Conservation (phyloP, 2,888 invertebrate species). For the Eilema depressum region DNA sequence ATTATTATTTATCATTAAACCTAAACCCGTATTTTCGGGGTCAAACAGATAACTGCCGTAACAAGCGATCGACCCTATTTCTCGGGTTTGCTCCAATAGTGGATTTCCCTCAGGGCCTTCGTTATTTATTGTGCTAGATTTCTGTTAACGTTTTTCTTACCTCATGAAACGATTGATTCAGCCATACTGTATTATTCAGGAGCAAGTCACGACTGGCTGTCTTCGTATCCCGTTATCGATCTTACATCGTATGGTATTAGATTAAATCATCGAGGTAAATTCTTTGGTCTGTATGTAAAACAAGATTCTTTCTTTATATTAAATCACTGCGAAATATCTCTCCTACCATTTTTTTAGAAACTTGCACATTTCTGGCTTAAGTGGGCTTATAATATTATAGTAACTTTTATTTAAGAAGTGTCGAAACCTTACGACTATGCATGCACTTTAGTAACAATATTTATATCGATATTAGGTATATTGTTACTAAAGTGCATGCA, state of each 20-base stretch:
- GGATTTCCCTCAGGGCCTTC: constrained; percentile 12
- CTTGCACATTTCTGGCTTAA: too few species aligned
- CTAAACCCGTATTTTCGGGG: background rate
- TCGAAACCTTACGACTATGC: too few species aligned
- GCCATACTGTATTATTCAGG: background rate
- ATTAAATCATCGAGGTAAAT: background rate
- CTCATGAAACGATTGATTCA: constrained; percentile 5
- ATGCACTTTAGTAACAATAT: too few species aligned
- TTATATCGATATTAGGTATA: too few species aligned
- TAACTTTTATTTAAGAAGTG: too few species aligned
- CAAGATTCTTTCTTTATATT: too few species aligned
- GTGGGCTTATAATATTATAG: too few species aligned
- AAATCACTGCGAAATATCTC: too few species aligned
- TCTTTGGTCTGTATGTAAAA: background rate
- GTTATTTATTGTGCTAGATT: constrained; percentile 6
- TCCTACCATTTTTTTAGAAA: too few species aligned
- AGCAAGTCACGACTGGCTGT: background rate
- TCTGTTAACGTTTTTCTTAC: constrained; percentile 4
- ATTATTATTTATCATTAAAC: constrained; percentile 3
- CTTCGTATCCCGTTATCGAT: background rate
- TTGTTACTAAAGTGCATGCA: too few species aligned
- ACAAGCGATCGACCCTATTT: background rate
- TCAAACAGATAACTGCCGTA: constrained; percentile 8
- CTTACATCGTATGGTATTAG: background rate
- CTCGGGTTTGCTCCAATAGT: background rate